Evolutionary conservation across 2,113 vertebrate species (phyloP).

Genomic region (Proterorhinus semilunaris): DNA sequence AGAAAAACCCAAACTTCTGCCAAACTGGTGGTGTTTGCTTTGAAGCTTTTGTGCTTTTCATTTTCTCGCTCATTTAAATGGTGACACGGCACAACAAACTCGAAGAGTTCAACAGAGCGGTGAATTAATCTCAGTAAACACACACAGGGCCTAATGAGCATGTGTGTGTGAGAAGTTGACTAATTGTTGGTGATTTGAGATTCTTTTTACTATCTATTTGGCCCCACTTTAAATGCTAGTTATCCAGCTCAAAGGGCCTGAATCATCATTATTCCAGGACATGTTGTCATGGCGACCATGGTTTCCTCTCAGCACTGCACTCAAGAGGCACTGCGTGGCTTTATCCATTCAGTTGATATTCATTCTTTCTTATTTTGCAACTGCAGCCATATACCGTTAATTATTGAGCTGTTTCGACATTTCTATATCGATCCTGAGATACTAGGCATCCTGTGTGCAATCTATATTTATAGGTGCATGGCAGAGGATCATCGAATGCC

Average conservation of each 20-base stretch:
- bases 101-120: conserved; percentile 33
- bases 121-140: conserved; percentile 5
- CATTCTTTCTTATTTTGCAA: background rate
- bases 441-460: background rate
- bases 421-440: background rate
- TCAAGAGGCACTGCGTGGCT: background rate
- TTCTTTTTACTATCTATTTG: conserved; percentile 1
- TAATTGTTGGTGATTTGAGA: background rate
- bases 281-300: conserved; percentile 9
- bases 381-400: background rate
- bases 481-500: conserved; percentile 1
- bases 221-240: conserved; percentile 5
- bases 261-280: background rate
- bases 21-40: background rate
- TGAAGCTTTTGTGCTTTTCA: background rate
- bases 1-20: background rate
- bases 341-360: background rate
- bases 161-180: conserved; percentile 10
- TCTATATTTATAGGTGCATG: background rate
- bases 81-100: background rate
- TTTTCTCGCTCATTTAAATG: background rate
- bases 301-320: conserved; percentile 4
- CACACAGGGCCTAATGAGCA: conserved; percentile 9
- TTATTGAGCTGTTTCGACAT: background rate
- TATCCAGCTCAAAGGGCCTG: background rate